Evolutionary conservation across 2,888 invertebrate species (phyloP).

Genomic region (Dastarcus helophoroides): DNA sequence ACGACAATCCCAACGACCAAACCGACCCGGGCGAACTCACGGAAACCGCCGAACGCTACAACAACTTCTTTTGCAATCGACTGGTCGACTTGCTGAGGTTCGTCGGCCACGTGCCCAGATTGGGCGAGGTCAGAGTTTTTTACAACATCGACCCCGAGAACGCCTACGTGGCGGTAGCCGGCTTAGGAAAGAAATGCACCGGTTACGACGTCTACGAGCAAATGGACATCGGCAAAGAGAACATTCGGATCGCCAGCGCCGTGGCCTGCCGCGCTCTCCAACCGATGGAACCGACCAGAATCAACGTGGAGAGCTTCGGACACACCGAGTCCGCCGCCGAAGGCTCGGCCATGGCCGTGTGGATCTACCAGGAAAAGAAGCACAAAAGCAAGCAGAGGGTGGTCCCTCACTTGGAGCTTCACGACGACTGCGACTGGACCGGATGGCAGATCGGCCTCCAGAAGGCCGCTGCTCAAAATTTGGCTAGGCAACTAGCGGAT

Average conservation of each 20-base stretch:
- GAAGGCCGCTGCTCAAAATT: conserved; percentile 70
- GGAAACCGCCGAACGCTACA: conserved; percentile 48
- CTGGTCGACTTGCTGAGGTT: conserved; percentile 40
- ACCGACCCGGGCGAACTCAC: conserved; percentile 48
- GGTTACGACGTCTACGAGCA: conserved; percentile 57
- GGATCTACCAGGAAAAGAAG: conserved; percentile 60
- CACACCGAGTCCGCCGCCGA: conserved; percentile 71
- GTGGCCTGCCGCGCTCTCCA: conserved; percentile 47
- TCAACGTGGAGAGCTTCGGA: conserved; percentile 65
- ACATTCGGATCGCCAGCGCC: conserved; percentile 57
- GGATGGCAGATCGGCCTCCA: conserved; percentile 62
- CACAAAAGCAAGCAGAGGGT: conserved; percentile 27
- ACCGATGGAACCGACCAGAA: conserved; percentile 40
- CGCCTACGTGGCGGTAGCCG: conserved; percentile 59
- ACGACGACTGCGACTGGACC: conserved; percentile 53
- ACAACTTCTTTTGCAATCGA: conserved; percentile 43
- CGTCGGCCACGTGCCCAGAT: conserved; percentile 40
- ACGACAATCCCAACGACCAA: conserved; percentile 45
- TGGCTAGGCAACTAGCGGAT: conserved; percentile 66
- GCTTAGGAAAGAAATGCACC: conserved; percentile 57
- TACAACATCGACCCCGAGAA: conserved; percentile 53
- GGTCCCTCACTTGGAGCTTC: conserved; percentile 41
- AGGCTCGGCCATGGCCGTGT: conserved; percentile 57
- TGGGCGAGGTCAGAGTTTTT: conserved; percentile 48
- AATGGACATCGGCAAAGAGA: conserved; percentile 63